Percentiles rank a stretch among this genome's conserved stretches.
Conservation (phyloP, 2,888 invertebrate genomes). For the Nysson spinosus region DNA sequence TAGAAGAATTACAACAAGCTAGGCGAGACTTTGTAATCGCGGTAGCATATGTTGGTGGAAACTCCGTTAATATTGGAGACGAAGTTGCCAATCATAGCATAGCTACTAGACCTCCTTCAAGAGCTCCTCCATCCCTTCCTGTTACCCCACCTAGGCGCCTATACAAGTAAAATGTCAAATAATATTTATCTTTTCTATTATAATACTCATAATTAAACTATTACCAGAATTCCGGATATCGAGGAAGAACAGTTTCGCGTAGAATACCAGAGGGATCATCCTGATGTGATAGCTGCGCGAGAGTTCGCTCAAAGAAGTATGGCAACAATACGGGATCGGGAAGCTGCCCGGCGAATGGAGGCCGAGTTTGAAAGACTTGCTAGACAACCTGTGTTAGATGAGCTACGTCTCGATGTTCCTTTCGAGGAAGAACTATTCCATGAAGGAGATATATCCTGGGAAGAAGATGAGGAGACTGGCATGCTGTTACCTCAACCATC, state of each 20-base stretch:
- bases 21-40: conserved; percentile 71
- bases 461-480: conserved; percentile 55
- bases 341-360: conserved; percentile 43
- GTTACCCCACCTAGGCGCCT: conserved; percentile 4
- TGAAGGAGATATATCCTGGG: conserved; percentile 59
- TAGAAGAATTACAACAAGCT: conserved; percentile 68
- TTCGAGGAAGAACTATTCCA: conserved; percentile 55
- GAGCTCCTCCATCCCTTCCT: neutral
- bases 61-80: conserved; percentile 55
- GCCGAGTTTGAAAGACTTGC: conserved; percentile 49
- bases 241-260: conserved; percentile 44
- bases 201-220: neutral
- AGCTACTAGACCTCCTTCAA: neutral
- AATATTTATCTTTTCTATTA: neutral
- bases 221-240: conserved; percentile 48
- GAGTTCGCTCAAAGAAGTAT: conserved; percentile 41
- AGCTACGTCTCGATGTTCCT: conserved; percentile 50
- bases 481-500: conserved; percentile 44
- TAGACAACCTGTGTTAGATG: conserved; percentile 7
- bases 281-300: conserved; percentile 60
- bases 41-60: conserved; percentile 65
- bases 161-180: conserved; percentile 14
- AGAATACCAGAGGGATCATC: conserved; percentile 58
- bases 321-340: conserved; percentile 29
- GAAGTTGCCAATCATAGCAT: conserved; percentile 8